Evolutionary conservation across 2,113 vertebrate genomes (phyloP).

Genomic region (Haemorhous mexicanus): DNA sequence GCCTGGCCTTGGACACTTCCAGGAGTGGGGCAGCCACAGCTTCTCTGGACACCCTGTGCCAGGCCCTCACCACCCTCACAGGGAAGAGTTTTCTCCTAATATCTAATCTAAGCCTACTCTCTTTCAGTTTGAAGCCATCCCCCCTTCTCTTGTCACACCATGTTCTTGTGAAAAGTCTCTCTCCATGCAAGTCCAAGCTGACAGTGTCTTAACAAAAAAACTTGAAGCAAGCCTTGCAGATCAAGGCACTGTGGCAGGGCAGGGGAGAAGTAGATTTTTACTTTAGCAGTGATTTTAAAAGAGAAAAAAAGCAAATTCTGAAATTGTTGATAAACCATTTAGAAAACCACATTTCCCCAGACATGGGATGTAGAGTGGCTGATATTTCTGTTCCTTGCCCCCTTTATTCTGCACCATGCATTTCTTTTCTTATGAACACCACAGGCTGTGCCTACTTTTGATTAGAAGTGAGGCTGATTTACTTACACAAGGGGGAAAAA

Average conservation of each 20-base stretch:
- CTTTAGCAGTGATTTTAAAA: background rate
- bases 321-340: background rate
- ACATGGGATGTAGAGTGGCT: background rate
- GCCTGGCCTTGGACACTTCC: background rate
- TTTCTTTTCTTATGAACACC: background rate
- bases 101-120: background rate
- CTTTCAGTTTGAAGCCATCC: background rate
- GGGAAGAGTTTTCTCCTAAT: background rate
- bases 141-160: background rate
- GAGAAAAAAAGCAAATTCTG: background rate
- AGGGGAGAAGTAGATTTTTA: background rate
- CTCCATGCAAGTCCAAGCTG: background rate
- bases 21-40: background rate
- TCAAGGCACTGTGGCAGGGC: background rate
- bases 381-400: background rate
- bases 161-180: background rate
- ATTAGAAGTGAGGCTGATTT: background rate
- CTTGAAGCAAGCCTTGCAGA: background rate
- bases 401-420: background rate
- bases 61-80: background rate
- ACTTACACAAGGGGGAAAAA: fast-evolving
- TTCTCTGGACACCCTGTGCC: background rate
- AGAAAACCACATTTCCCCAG: background rate
- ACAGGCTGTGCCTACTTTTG: background rate
- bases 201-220: background rate